Conservation (phyloP, 1,140 invertebrate genomes). For the Meloidogyne exigua region DNA sequence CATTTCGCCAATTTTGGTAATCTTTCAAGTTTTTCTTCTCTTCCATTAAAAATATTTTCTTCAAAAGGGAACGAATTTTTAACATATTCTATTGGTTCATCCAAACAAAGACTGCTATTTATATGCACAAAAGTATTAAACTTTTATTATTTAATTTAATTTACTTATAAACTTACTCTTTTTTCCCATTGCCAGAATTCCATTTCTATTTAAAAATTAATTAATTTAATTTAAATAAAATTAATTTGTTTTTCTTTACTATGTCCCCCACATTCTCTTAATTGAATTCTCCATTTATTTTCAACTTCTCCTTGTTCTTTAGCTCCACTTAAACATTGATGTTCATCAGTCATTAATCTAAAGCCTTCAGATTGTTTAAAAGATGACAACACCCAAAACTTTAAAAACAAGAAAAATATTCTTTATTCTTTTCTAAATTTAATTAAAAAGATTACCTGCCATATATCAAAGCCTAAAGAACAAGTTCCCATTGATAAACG, state of each 20-base stretch:
- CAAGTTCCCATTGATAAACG: constrained; percentile 44
- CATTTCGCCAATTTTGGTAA: constrained; percentile 46
- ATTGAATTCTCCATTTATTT: constrained; percentile 34
- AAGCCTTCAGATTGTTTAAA: constrained; percentile 15
- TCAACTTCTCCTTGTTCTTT: not conserved
- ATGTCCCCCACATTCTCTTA: constrained; percentile 53
- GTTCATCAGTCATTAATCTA: constrained; percentile 49
- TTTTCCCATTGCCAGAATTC: constrained; percentile 15
- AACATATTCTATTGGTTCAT: constrained; percentile 41
- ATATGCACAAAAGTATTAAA: constrained; percentile 31
- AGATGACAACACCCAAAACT: constrained; percentile 54
- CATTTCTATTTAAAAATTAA: constrained; percentile 10
- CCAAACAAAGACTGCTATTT: constrained; percentile 45
- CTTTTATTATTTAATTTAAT: constrained; percentile 21
- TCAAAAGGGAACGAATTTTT: not conserved
- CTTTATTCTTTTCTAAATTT: constrained; percentile 9
- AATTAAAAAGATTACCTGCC: constrained; percentile 53
- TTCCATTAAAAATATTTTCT: constrained; percentile 11
- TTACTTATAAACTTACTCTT: not conserved
- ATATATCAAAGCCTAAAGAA: constrained; percentile 61
- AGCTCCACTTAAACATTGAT: constrained; percentile 45
- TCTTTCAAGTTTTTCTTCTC: constrained; percentile 10
- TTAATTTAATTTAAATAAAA: not conserved
- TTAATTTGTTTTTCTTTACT: constrained; percentile 23
- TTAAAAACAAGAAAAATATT: constrained; percentile 23